A percentile compares a stretch with the other conserved stretches of the same genome.
These are phyloP conservation scores for Anneissia japonica DNA, from an alignment of 35 echinoderm and acorn worm genomes.

Conservation along the genomic window DNA sequence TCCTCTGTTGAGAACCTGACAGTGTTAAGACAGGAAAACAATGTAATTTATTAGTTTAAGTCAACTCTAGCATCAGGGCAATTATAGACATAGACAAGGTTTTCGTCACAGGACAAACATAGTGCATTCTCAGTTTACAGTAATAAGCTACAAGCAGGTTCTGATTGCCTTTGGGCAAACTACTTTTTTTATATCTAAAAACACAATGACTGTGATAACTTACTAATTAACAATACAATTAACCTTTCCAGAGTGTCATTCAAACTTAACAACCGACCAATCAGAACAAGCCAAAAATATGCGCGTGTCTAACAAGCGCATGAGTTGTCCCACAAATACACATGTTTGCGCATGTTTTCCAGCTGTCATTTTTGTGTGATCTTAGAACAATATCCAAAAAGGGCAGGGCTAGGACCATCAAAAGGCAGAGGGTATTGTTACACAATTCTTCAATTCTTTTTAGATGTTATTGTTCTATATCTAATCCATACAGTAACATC, in stretches of 20 bases:
- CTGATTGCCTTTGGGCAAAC: background rate
- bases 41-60: background rate
- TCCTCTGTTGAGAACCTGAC: conserved; percentile 62
- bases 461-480: no score
- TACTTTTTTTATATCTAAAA: background rate
- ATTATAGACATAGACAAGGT: background rate
- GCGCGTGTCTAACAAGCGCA: background rate
- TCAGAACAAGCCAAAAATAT: background rate
- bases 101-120: background rate
- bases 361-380: no score
- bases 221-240: no score
- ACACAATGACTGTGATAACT: background rate
- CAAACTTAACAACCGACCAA: background rate
- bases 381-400: no score
- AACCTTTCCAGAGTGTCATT: no score
- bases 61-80: background rate
- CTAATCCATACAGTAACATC: no score
- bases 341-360: no score
- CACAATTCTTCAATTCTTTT: no score
- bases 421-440: no score
- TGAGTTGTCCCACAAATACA: no score
- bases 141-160: background rate
- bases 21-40: conserved; percentile 11
- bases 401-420: no score
- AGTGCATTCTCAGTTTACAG: background rate